Percentiles rank a stretch among this genome's conserved stretches.
These are phyloP conservation scores for Timema podura DNA, from an alignment of 2,888 invertebrate species.

Conservation along the genomic window DNA sequence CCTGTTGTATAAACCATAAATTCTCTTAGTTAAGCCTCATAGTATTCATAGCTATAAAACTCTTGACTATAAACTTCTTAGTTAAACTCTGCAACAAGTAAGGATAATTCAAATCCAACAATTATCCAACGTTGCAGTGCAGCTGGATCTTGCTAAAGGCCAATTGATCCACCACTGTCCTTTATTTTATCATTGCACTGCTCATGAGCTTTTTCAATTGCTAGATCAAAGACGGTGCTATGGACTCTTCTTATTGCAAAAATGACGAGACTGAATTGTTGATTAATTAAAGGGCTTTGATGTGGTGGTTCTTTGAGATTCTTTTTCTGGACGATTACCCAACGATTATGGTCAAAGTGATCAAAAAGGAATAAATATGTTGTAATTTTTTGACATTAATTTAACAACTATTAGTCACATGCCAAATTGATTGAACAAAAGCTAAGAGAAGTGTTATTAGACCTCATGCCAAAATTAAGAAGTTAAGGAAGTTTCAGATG, in stretches of 20 bases:
- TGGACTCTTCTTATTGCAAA: neutral
- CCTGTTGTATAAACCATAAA: too few relatives aligned
- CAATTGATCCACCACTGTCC: neutral
- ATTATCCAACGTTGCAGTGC: neutral
- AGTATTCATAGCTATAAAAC: neutral
- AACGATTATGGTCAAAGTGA: neutral
- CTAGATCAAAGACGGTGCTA: neutral
- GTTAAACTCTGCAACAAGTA: neutral
- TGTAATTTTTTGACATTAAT: neutral
- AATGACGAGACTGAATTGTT: neutral
- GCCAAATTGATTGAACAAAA: conserved; percentile 4
- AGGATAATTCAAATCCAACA: neutral
- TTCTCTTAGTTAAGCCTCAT: neutral
- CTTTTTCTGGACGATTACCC: neutral
- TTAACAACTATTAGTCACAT: neutral
- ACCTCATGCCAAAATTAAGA: neutral
- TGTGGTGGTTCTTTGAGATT: neutral
- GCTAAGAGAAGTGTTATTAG: neutral
- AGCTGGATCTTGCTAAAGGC: neutral
- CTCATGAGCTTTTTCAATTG: neutral
- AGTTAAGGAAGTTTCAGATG: neutral
- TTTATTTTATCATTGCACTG: neutral
- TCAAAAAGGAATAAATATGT: neutral
- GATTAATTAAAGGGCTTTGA: neutral
- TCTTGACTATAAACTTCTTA: neutral